Evolutionary conservation across 2,797 vertebrate genomes (phyloP).

Genomic region (Pempheris klunzingeri): DNA sequence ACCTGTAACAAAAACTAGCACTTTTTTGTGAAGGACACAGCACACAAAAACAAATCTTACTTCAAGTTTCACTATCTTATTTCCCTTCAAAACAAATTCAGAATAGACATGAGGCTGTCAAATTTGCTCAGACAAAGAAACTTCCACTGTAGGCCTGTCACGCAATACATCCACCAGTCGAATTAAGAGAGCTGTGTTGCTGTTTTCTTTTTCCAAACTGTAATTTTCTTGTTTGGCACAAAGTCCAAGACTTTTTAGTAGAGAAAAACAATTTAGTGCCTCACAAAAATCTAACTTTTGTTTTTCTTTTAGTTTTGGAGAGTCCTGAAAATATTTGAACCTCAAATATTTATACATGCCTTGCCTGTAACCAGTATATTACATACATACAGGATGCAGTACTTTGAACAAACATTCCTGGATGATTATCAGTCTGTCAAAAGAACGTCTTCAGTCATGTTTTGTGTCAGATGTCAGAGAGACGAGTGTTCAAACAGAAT

Average conservation of each 20-base stretch:
- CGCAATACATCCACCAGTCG: neutral
- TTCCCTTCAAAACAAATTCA: neutral
- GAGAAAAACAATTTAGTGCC: neutral
- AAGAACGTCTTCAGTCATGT: neutral
- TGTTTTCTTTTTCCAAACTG: too few relatives aligned
- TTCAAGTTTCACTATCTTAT: neutral
- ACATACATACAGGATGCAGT: neutral
- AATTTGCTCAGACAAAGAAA: neutral
- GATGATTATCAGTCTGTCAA: neutral
- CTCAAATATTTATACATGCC: neutral
- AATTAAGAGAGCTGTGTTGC: neutral
- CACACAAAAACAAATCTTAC: neutral
- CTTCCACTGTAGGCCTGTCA: neutral
- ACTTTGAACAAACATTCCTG: neutral
- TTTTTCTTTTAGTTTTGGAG: neutral
- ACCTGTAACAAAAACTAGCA: too few relatives aligned
- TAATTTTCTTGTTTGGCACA: neutral
- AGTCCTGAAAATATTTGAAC: neutral
- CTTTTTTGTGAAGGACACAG: neutral
- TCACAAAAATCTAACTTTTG: neutral
- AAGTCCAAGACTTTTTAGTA: neutral
- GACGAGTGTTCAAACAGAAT: slow-evolving; percentile 88
- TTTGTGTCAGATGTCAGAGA: slow-evolving; percentile 57
- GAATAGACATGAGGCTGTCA: neutral
- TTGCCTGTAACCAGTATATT: neutral